Evolutionary conservation across 2,888 invertebrate genomes (phyloP), one percentile per base, ranked within the genome.

Genomic region (Acanthoscelides obtectus): DNA sequence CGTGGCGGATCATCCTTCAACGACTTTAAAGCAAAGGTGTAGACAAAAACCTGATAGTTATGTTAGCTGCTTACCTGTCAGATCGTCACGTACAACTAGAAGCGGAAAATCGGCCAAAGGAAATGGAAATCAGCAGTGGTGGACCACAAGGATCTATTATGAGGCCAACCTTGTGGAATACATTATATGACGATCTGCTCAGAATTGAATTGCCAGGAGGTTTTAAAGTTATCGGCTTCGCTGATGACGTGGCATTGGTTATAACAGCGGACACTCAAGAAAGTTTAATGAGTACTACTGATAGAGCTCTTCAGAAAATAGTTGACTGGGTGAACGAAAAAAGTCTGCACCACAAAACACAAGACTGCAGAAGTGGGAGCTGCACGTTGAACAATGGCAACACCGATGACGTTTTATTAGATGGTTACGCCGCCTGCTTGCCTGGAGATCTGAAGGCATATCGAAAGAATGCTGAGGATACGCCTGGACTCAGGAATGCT

Each of bases 141-240:
- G 72, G 72, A 27, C 73, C 74, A 45, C 74, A 74, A 64, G 74
- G 74, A 0, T 74, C 72, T 17, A 68, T 74, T 0, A 68, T 71
- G 20, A 70, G 71, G 8, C 72, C 72, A 19, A 72, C 71, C 2
- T 63, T 71, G 1, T 72, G 73, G 69, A 73, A 73, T 63, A 22
- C 67, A 6, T 22, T 74, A 0, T 72, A 74, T 66, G 71, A 72
- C 22, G 69, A 22, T 22, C 20, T 70, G 3, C 65, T 70, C 4
- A 25, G 64, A 20, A 22, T 66, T 6, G 66, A 68, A 25, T n/a
- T 70, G 20, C 74, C 72, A 20, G n/a, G 3, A 12, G 72, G 66
- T 22, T 21, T 45, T 21, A 72, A 69, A 3, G 19, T 69, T 2
- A 64, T 72, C 0, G 71, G 68, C 0, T 73, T 68, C 20, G 73